These are phyloP conservation scores for Amphiprion percula DNA, from an alignment of 2,113 vertebrate species.

Conservation along the genomic window DNA sequence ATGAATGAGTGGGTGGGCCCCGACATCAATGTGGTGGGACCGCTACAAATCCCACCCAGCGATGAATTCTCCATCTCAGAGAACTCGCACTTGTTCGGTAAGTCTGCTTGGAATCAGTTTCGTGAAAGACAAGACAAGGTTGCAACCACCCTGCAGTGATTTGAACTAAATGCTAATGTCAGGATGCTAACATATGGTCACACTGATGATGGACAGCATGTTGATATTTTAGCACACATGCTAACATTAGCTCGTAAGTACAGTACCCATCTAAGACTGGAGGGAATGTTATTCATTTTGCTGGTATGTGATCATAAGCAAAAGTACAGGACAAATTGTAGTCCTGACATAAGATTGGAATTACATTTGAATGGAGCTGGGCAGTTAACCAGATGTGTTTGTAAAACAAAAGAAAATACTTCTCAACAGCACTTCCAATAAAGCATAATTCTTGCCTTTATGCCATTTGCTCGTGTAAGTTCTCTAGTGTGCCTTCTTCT, in stretches of 20 bases:
- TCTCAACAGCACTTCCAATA: too few relatives aligned
- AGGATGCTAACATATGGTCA: too few relatives aligned
- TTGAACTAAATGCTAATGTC: background rate
- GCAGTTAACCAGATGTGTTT: too few relatives aligned
- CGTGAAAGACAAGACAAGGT: background rate
- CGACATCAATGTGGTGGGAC: conserved; percentile 92
- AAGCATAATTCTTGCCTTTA: too few relatives aligned
- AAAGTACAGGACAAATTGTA: too few relatives aligned
- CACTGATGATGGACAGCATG: background rate
- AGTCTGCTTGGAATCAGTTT: conserved; percentile 63
- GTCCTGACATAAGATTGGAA: too few relatives aligned
- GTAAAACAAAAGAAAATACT: too few relatives aligned
- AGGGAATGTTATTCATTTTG: background rate
- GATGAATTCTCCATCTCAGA: conserved; percentile 92
- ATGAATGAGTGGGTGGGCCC: conserved; percentile 89
- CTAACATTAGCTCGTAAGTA: background rate
- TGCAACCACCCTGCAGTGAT: background rate
- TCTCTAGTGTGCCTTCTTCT: too few relatives aligned
- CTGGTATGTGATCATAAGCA: background rate
- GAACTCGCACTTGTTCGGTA: conserved; percentile 91
- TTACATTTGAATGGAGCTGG: too few relatives aligned
- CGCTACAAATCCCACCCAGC: conserved; percentile 86
- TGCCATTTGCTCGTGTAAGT: too few relatives aligned
- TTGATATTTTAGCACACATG: background rate
- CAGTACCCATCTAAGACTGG: background rate